Conservation (phyloP, 1,140 invertebrate species). For the Papilio dardanus region DNA sequence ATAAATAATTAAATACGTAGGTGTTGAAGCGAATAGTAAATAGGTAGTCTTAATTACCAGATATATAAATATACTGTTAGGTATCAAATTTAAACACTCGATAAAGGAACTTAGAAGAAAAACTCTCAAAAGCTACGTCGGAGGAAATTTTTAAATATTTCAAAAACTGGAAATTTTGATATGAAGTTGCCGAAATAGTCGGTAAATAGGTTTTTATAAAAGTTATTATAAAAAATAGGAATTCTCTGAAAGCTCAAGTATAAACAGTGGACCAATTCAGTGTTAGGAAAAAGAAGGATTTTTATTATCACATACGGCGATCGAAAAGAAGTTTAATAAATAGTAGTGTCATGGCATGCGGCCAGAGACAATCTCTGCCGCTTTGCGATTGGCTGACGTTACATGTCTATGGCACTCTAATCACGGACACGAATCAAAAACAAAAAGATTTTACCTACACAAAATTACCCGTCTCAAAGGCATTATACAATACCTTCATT, state of each 20-base stretch:
- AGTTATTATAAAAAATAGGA: conserved; percentile 79
- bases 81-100: conserved; percentile 46
- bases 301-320: conserved; percentile 14
- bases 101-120: conserved; percentile 52
- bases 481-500: conserved; percentile 46
- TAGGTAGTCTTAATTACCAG: conserved; percentile 35
- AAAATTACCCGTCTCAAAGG: conserved; percentile 64
- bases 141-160: conserved; percentile 53
- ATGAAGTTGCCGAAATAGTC: conserved; percentile 66
- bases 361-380: conserved; percentile 40
- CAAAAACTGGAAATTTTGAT: conserved; percentile 74
- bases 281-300: conserved; percentile 38
- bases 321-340: conserved; percentile 2
- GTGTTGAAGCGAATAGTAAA: conserved; percentile 45
- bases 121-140: conserved; percentile 33
- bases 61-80: conserved; percentile 41
- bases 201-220: conserved; percentile 67
- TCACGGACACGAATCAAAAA: conserved; percentile 58
- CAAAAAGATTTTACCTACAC: conserved; percentile 56
- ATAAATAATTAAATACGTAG: conserved; percentile 64
- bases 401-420: conserved; percentile 58
- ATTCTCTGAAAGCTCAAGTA: conserved; percentile 78
- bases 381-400: conserved; percentile 22
- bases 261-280: conserved; percentile 73
- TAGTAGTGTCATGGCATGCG: conserved; percentile 58